Evolutionary conservation across 1,140 invertebrate genomes (phyloP), one percentile per base, ranked within the genome.

Genomic region (Meloidogyne exigua): DNA sequence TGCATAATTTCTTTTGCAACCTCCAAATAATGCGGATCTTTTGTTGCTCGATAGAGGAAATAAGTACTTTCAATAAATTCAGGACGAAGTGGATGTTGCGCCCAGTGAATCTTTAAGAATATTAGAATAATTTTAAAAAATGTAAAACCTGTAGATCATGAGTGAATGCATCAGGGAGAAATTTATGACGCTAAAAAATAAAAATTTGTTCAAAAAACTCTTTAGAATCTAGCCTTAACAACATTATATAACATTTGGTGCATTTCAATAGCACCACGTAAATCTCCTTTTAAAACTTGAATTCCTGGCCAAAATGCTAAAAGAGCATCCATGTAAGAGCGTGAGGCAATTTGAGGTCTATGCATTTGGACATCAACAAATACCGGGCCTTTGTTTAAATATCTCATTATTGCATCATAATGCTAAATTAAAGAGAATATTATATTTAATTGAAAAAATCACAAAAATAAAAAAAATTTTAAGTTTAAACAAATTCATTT

Each of bases 51-150:
- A 88, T 96, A 95, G 9, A 99, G 88, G 86, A 98, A 97, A 87
- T 98, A 99, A 0, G 96, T 98, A 0, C 95, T 97, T 89, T 99
- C 96, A 26, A 98, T 89, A 89, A 98, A 98, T 89, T 99, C 96
- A 10, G 96, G 96, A 70, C 96, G 90, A 2, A 99, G 89, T 10
- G 95, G 95, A 90, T 98, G 95, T 88, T 98, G 95, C 15, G 93
- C 95, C 96, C 96, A 98, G 85, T 98, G 94, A 0, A 57, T 97
- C 93, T 91, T 93, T 88, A 75, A 95, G 95, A 89, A 95, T 94
- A 3, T 92, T 57, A 71, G 1, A n/a, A 21, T n/a, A 28, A 78
- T 89, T 88, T 70, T 86, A 86, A 1, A 88, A 88, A 95, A 95
- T 97, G 85, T n/a, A 97, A 94, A 0, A 98, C 94, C 91, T 93